Conservation (phyloP, 2,113 vertebrate species). For the Cebus imitator region DNA sequence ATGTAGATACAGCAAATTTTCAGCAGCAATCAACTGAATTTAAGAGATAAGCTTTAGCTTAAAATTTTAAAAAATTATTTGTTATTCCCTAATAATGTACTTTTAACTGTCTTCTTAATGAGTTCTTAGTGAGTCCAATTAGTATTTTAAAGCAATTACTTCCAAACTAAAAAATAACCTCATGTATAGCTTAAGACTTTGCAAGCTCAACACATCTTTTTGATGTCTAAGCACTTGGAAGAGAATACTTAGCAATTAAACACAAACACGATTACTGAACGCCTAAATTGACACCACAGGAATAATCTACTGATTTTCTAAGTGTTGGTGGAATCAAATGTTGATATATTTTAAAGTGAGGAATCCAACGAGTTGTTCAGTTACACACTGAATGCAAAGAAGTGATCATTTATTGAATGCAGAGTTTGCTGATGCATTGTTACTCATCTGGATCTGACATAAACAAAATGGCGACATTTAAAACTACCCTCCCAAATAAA, state of each 20-base stretch:
- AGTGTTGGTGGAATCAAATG: neutral
- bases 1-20: neutral
- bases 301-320: slow-evolving; percentile 25
- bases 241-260: neutral
- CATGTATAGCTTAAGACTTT: neutral
- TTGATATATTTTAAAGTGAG: slow-evolving; percentile 27
- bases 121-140: slow-evolving; percentile 1
- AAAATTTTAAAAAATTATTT: neutral
- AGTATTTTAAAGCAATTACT: slow-evolving; percentile 33
- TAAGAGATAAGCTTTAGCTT: neutral
- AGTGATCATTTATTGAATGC: neutral
- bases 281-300: neutral
- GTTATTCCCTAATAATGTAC: neutral
- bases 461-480: slow-evolving; percentile 18
- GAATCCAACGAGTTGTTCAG: neutral
- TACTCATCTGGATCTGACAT: neutral
- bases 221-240: neutral
- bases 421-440: neutral
- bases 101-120: neutral
- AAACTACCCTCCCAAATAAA: neutral
- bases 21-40: neutral
- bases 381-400: neutral
- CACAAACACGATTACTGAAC: neutral
- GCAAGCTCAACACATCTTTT: slow-evolving; percentile 17
- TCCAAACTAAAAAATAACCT: slow-evolving; percentile 1